phyloP scores from a whole-genome alignment of 2,797 vertebrate genomes.

The Aselliscus stoliczkanus region DNA sequence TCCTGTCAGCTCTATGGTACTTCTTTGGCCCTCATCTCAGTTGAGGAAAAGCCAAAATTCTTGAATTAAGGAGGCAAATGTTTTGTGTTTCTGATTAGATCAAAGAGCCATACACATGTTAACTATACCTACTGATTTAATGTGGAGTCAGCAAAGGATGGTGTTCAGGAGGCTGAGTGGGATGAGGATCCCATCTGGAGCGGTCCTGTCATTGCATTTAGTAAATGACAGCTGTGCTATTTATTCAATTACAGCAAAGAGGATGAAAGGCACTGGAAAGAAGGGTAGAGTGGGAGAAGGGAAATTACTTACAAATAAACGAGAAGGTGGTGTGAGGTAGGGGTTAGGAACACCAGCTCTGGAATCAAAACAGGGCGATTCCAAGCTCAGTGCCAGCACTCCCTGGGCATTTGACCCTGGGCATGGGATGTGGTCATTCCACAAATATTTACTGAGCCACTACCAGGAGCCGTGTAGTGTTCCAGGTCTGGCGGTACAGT shows the following conservation, averaged over 20 bases:
- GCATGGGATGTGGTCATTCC: neutral
- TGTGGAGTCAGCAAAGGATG: neutral
- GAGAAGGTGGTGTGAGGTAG: neutral
- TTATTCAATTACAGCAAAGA: neutral
- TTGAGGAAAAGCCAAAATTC: neutral
- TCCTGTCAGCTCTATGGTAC: no score
- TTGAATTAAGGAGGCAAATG: neutral
- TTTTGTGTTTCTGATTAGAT: neutral
- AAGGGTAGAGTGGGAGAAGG: neutral
- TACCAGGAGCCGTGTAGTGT: rapidly evolving
- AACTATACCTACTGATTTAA: neutral
- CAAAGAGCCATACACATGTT: neutral
- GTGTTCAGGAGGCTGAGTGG: neutral
- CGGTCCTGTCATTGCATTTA: rapidly evolving
- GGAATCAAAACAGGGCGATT: neutral
- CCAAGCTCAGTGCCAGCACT: neutral
- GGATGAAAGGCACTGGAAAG: neutral
- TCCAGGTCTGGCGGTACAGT: neutral
- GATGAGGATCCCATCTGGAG: neutral
- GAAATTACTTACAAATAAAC: neutral
- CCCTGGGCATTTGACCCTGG: neutral
- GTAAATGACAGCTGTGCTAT: neutral
- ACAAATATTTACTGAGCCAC: neutral
- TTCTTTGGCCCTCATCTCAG: neutral
- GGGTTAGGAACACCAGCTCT: neutral